phyloP scores from a whole-genome alignment of 92 coral and sea anemone genomes.

The Epizoanthus rinbou region DNA sequence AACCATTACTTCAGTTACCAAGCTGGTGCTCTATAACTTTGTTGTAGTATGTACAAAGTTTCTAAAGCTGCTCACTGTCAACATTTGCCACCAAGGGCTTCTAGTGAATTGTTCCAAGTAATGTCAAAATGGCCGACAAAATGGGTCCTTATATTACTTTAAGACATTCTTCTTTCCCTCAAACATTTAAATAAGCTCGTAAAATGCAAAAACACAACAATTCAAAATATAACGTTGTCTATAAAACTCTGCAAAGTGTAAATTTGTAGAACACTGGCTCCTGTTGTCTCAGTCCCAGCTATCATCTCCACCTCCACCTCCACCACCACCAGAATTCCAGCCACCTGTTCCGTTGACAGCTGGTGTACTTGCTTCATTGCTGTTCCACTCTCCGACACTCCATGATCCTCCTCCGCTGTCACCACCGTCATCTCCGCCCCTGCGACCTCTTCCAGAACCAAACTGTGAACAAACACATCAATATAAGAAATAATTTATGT shows the following conservation, averaged over 20 bases:
- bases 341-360: constrained; percentile 56
- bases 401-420: constrained; percentile 38
- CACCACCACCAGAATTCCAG: constrained; percentile 43
- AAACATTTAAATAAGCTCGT: not conserved
- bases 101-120: not conserved
- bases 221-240: not conserved
- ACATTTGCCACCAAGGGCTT: not conserved
- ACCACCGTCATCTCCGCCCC: constrained; percentile 37
- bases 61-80: not conserved
- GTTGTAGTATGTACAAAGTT: no score
- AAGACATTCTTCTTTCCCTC: not conserved
- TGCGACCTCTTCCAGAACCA: constrained; percentile 29
- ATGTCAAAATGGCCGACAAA: not conserved
- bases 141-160: not conserved
- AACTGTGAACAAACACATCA: constrained; percentile 13
- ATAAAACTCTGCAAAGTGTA: not conserved
- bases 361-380: constrained; percentile 43
- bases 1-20: not conserved
- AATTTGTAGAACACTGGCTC: not conserved
- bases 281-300: constrained; percentile 23
- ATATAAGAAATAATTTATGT: not conserved
- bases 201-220: constrained; percentile 15
- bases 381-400: constrained; percentile 57
- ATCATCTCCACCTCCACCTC: constrained; percentile 9
- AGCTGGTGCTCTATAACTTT: not conserved